Conservation (phyloP, 1,140 invertebrate genomes). For the Marisa cornuarietis region DNA sequence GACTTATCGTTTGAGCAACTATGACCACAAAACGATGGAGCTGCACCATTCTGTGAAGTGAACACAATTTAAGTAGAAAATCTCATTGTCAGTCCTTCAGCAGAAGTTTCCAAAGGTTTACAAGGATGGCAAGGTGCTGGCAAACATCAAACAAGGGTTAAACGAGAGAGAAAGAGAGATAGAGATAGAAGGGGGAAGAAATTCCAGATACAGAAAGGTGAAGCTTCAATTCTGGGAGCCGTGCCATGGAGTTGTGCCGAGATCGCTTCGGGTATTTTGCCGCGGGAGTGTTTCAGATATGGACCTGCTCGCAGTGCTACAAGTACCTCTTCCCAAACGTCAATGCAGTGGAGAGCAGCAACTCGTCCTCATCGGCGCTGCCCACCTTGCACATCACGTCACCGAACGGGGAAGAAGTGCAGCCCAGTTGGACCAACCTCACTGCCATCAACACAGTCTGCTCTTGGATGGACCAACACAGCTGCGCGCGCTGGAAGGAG, state of each 20-base stretch:
- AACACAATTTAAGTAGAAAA: too few species aligned
- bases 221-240: background rate
- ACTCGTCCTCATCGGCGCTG: background rate
- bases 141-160: too few species aligned
- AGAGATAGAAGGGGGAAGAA: too few species aligned
- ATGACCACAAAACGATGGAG: too few species aligned
- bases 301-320: constrained; percentile 32
- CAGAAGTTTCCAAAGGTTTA: too few species aligned
- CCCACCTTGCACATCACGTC: background rate
- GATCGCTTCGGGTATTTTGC: constrained; percentile 22
- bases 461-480: background rate
- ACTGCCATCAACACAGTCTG: background rate
- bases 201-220: too few species aligned
- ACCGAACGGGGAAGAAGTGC: background rate
- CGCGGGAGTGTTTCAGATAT: constrained; percentile 14
- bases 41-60: too few species aligned
- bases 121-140: too few species aligned
- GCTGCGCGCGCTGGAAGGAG: constrained; percentile 9
- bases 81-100: too few species aligned
- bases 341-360: background rate
- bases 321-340: constrained; percentile 21
- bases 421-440: constrained; percentile 7
- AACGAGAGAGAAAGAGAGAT: too few species aligned
- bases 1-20: too few species aligned
- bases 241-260: constrained; percentile 13